These are phyloP conservation scores for Melanchra persicariae DNA, from an alignment of 2,888 invertebrate species.

Conservation along the genomic window DNA sequence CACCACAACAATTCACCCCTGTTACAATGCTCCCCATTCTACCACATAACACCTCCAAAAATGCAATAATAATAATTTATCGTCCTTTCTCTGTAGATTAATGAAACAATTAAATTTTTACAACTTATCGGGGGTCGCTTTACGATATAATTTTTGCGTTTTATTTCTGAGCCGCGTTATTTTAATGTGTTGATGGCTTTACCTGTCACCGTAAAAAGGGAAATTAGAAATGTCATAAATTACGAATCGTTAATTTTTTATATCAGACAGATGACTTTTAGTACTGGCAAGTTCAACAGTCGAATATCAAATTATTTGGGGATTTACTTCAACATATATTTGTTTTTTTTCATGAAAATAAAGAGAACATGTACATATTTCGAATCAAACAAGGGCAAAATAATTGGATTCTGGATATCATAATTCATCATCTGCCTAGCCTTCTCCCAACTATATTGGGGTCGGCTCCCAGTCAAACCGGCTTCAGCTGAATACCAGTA, in stretches of 20 bases:
- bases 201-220: conserved; percentile 60
- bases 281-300: background rate
- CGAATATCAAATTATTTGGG: background rate
- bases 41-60: conserved; percentile 17
- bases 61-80: conserved; percentile 41
- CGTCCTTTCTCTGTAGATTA: conserved; percentile 36
- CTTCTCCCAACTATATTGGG: no score
- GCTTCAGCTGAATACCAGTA: no score
- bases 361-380: background rate
- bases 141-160: conserved; percentile 59
- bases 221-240: conserved; percentile 63
- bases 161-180: conserved; percentile 63
- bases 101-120: conserved; percentile 62
- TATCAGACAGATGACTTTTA: conserved; percentile 11
- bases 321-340: background rate
- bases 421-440: no score
- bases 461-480: no score
- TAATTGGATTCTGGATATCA: no score
- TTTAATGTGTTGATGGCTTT: conserved; percentile 62
- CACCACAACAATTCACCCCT: background rate
- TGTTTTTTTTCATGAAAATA: background rate
- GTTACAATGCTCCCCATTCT: background rate
- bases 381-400: background rate
- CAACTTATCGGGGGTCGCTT: conserved; percentile 45
- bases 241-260: conserved; percentile 44